These are phyloP conservation scores for Phainopepla nitens DNA, from an alignment of 2,113 vertebrate species.

Conservation along the genomic window DNA sequence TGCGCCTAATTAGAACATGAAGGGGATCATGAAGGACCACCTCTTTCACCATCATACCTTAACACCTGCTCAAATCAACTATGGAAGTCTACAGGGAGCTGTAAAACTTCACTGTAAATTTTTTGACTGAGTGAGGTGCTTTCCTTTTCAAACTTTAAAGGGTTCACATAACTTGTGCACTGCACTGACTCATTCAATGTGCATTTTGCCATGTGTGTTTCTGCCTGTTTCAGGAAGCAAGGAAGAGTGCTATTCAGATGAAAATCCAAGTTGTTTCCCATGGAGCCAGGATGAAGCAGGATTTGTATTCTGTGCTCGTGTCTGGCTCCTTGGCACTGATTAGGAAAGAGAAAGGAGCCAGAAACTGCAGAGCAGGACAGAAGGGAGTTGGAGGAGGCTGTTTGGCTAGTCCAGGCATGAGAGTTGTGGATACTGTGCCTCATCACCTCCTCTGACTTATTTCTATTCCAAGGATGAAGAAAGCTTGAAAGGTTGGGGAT, in stretches of 20 bases:
- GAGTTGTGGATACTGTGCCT: neutral
- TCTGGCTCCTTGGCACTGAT: conserved; percentile 7
- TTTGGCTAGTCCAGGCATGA: neutral
- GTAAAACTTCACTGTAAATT: neutral
- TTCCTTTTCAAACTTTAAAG: neutral
- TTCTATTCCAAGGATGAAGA: neutral
- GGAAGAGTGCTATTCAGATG: neutral
- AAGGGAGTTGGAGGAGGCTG: neutral
- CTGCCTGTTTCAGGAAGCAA: neutral
- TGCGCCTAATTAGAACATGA: neutral
- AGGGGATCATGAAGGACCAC: neutral
- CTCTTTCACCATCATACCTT: neutral
- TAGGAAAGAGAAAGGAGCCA: neutral
- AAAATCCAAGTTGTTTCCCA: neutral
- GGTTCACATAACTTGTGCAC: neutral
- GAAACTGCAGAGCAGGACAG: neutral
- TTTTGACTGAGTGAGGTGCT: neutral
- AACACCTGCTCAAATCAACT: neutral
- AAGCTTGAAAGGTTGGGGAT: neutral
- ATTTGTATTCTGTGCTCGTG: conserved; percentile 4
- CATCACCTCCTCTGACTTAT: neutral
- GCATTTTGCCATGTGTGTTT: neutral
- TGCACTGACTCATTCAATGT: neutral
- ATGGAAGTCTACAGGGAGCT: neutral
- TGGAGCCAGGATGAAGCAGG: neutral